These are phyloP conservation scores for Origma solitaria DNA, from an alignment of 2,113 vertebrate genomes.

Conservation along the genomic window DNA sequence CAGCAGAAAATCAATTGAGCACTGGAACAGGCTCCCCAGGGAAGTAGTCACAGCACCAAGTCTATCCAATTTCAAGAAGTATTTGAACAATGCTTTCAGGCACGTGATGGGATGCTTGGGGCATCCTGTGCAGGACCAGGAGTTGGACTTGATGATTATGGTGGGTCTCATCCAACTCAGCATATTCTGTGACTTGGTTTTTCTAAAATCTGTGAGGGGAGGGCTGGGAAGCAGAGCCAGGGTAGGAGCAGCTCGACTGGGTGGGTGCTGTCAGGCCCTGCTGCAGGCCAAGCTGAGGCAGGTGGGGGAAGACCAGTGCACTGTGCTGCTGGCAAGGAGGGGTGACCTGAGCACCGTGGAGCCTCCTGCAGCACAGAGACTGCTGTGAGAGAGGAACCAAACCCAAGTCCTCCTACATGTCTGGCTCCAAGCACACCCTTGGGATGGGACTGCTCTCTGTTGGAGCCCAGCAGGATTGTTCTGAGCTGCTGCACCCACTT, in stretches of 20 bases:
- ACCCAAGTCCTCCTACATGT: neutral
- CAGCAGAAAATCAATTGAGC: neutral
- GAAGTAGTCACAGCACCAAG: neutral
- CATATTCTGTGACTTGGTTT: neutral
- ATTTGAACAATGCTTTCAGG: neutral
- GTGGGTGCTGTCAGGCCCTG: neutral
- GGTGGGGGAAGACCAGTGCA: rapidly evolving
- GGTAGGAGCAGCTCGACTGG: neutral
- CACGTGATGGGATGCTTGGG: neutral
- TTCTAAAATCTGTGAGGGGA: neutral
- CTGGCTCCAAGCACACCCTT: neutral
- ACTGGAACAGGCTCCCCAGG: neutral
- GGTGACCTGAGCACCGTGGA: neutral
- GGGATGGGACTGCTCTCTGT: neutral
- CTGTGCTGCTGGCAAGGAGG: neutral
- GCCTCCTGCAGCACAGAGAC: neutral
- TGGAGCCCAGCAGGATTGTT: neutral
- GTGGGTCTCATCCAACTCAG: neutral
- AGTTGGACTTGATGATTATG: neutral
- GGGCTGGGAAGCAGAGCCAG: neutral
- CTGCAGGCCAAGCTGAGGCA: neutral
- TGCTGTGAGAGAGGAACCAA: neutral
- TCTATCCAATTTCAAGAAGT: neutral
- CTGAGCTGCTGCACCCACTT: neutral
- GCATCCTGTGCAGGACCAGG: neutral